These are phyloP conservation scores for Malurus melanocephalus DNA, from an alignment of 2,113 vertebrate species.

Conservation along the genomic window DNA sequence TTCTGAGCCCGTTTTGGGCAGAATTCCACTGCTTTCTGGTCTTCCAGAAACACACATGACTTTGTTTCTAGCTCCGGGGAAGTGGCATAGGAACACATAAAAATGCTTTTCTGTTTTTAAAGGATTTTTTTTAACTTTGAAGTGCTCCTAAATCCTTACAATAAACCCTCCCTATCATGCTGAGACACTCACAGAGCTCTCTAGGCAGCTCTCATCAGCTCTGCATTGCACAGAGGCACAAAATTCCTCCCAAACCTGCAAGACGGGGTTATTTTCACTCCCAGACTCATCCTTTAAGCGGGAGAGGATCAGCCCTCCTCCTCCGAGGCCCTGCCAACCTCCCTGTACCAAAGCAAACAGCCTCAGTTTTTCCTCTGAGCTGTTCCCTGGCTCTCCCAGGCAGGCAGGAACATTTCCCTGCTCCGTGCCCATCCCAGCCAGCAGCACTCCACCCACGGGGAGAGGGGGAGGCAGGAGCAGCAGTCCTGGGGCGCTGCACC, in stretches of 20 bases:
- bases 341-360: not conserved
- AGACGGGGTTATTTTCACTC: not conserved
- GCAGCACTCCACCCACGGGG: accelerated
- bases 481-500: not conserved
- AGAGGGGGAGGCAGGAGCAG: not conserved
- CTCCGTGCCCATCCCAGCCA: not conserved
- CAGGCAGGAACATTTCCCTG: not conserved
- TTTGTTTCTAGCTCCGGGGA: not conserved
- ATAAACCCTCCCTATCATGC: not conserved
- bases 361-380: slow-evolving; percentile 54
- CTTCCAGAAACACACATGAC: not conserved
- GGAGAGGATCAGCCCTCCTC: not conserved
- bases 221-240: not conserved
- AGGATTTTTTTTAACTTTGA: not conserved
- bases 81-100: not conserved
- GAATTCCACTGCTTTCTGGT: not conserved
- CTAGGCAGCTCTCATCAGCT: not conserved
- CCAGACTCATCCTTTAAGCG: not conserved
- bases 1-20: not conserved
- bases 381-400: slow-evolving; percentile 31
- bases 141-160: not conserved
- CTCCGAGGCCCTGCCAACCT: not conserved
- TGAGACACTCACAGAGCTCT: not conserved
- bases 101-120: not conserved
- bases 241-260: not conserved